Base-by-base conservation (phyloP, 2,113 vertebrate species). In the Poeciliopsis occidentalis region DNA sequence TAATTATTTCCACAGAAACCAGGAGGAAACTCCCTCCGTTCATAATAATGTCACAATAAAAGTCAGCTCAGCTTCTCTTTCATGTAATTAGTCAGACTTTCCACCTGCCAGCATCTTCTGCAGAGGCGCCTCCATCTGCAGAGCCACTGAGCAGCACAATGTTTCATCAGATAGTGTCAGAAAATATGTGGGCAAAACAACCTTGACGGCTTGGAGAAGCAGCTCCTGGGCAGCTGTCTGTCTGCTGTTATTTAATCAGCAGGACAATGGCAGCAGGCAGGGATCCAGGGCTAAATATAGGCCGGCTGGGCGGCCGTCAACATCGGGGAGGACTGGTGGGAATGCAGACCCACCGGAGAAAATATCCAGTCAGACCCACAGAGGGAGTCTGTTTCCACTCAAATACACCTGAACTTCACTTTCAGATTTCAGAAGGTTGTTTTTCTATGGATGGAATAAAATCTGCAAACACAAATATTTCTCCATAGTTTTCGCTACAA, bases 211-310 rank as follows among this genome's bases (percentile, higher is more conserved):
- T 44, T 78, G 47, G 76, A 71, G 81, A 71, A 74, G 68, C 60
- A n/a, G 5, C 69, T 22, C 17, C 62, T 30, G n/a, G 62, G 64
- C 81, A 82, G 80, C 76, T 83, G 78, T 69, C 61, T 30, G 76
- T 69, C 70, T 51, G 67, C 31, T 57, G 84, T 78, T 67, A 76
- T 79, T 87, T 51, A 72, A 87, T 84, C 85, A 85, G 78, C 76
- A 60, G 73, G 83, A 86, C 87, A 89, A 86, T 82, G 77, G 77
- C 62, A 71, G 78, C 69, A 76, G 78, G 85, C 69, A 83, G 47
- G 73, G 69, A 47, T 83, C 81, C 79, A 82, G 79, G n/a, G 62
- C 73, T 85, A 87, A 85, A 87, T 78, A 79, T 88, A 89, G 83
- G 74, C 73, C 62, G 66, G 69, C 68, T 63, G 64, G 5, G 8